Percentiles rank a stretch among this genome's conserved stretches.
Conservation (phyloP, 2,888 invertebrate species). For the Globia sparganii region DNA sequence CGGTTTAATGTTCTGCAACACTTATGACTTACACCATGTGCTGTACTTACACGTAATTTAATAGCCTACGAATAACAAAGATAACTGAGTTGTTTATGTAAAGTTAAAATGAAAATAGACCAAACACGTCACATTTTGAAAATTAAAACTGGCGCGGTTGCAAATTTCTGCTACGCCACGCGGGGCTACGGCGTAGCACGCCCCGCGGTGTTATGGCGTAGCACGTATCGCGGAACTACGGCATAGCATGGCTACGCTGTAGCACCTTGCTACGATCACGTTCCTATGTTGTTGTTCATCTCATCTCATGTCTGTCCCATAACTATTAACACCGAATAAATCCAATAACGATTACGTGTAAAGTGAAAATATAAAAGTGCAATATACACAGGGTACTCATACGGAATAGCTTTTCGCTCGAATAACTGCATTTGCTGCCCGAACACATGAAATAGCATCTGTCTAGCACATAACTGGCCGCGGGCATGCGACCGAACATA, state of each 20-base stretch:
- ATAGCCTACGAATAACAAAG: not conserved
- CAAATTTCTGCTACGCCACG: not conserved
- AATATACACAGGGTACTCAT: slow-evolving; percentile 53
- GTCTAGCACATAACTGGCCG: slow-evolving; percentile 76
- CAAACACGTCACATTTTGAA: not conserved
- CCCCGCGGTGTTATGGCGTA: slow-evolving; percentile 10
- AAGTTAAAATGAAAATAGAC: not conserved
- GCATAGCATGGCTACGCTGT: slow-evolving; percentile 21
- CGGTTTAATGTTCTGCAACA: slow-evolving; percentile 80
- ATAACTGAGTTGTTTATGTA: not conserved
- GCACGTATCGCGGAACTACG: slow-evolving; percentile 9
- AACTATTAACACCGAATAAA: slow-evolving; percentile 22
- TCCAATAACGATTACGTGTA: slow-evolving; percentile 42
- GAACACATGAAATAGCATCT: slow-evolving; percentile 79
- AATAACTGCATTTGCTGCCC: slow-evolving; percentile 73
- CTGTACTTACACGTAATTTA: slow-evolving; percentile 9
- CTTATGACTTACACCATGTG: slow-evolving; percentile 71
- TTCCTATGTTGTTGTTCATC: too few species aligned
- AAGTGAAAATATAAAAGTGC: slow-evolving; percentile 59
- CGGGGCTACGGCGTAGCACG: slow-evolving; percentile 23
- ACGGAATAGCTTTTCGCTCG: slow-evolving; percentile 75
- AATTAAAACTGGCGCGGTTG: not conserved
- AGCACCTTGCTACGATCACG: slow-evolving; percentile 1
- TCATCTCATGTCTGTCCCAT: not conserved
- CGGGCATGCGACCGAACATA: slow-evolving; percentile 80